These are phyloP conservation scores for Saccopteryx bilineata DNA, from an alignment of 2,113 vertebrate genomes.

Conservation along the genomic window DNA sequence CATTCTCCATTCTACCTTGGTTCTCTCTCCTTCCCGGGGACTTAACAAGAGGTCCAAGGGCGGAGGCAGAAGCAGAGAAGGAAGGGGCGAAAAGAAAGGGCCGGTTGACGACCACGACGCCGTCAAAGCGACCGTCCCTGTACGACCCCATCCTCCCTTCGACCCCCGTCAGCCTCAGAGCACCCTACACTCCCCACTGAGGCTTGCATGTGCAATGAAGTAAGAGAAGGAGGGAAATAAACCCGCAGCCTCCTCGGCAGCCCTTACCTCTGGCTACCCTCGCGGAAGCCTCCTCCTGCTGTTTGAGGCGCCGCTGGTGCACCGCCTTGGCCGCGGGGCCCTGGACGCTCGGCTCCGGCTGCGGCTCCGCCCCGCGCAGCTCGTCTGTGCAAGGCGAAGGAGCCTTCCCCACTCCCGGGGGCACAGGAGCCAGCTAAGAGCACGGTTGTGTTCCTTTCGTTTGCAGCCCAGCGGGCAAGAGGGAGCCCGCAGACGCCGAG, in stretches of 20 bases:
- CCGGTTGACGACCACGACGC: not conserved
- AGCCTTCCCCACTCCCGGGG: not conserved
- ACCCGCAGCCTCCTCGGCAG: not conserved
- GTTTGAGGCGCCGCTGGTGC: not conserved
- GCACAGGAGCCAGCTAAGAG: not conserved
- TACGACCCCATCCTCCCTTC: not conserved
- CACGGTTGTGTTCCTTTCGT: not conserved
- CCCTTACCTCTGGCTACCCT: conserved; percentile 65
- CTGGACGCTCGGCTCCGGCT: not conserved
- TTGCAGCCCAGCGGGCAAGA: accelerated
- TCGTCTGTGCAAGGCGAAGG: not conserved
- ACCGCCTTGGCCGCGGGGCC: not conserved
- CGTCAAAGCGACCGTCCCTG: not conserved
- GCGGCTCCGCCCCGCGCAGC: not conserved
- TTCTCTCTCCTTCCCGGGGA: not conserved
- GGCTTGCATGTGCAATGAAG: not conserved
- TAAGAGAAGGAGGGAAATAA: not conserved
- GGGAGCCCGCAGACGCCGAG: not conserved
- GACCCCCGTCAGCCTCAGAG: not conserved
- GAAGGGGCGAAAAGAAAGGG: not conserved
- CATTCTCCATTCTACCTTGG: not conserved
- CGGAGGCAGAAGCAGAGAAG: not conserved
- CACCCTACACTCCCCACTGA: not conserved
- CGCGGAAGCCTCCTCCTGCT: conserved; percentile 17
- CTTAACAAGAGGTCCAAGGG: not conserved